phyloP scores from a whole-genome alignment of 2,888 invertebrate genomes.

The Schizaphis graminum region DNA sequence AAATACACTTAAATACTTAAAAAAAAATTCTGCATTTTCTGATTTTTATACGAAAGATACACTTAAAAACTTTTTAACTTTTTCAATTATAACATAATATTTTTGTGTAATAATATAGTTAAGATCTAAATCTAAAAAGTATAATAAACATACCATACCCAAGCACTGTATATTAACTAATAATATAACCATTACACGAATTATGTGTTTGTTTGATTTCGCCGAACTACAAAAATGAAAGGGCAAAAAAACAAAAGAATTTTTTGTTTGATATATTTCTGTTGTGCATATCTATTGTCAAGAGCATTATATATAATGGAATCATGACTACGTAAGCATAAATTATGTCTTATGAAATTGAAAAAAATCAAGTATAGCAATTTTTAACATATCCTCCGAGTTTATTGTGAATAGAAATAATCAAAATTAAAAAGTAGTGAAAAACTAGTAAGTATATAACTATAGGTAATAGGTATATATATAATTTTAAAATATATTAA shows the following conservation, averaged over 20 bases:
- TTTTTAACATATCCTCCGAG: not conserved
- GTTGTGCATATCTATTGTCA: not conserved
- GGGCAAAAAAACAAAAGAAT: constrained; percentile 32
- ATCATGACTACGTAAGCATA: constrained; percentile 23
- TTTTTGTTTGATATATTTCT: constrained; percentile 16
- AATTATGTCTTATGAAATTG: not conserved
- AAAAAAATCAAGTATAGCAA: constrained; percentile 11
- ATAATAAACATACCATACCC: not conserved
- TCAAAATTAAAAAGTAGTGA: not conserved
- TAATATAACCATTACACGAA: not conserved
- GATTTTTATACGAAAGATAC: not conserved
- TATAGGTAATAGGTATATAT: not conserved
- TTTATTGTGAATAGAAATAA: not conserved
- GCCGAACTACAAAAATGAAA: constrained; percentile 28
- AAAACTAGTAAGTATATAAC: not conserved
- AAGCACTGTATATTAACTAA: not conserved
- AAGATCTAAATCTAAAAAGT: not conserved
- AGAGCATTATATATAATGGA: constrained; percentile 20
- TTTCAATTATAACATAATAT: not conserved
- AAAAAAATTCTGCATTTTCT: not conserved
- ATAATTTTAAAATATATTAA: no score
- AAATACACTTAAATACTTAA: not conserved
- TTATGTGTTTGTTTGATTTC: constrained; percentile 10
- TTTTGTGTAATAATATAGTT: not conserved
- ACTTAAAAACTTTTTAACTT: not conserved